A percentile compares a stretch with the other conserved stretches of the same genome.
phyloP scores from a whole-genome alignment of 2,888 invertebrate genomes.

The Lymantria dispar region DNA sequence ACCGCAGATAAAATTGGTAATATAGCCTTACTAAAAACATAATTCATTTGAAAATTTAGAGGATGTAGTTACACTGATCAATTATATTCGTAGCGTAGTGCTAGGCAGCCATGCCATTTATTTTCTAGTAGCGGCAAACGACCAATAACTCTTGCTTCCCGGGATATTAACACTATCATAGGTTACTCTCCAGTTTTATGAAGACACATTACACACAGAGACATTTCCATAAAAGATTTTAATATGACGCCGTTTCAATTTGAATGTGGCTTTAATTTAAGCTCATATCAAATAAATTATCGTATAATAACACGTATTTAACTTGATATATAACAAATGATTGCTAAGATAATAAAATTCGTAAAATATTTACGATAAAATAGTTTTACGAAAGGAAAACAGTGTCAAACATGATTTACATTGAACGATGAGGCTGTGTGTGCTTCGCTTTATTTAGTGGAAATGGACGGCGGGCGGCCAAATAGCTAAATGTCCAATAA shows the following conservation, averaged over 20 bases:
- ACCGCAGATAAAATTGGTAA: no score
- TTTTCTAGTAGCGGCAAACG: constrained; percentile 75
- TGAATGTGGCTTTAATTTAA: constrained; percentile 26
- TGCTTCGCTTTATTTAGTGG: constrained; percentile 39
- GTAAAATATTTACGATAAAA: neutral
- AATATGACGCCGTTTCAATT: constrained; percentile 31
- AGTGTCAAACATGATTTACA: constrained; percentile 32
- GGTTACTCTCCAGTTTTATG: constrained; percentile 78
- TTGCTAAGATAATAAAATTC: neutral
- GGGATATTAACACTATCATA: constrained; percentile 82
- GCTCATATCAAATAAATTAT: neutral
- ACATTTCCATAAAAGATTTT: constrained; percentile 66
- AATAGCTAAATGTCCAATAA: constrained; percentile 70
- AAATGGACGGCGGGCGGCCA: constrained; percentile 42
- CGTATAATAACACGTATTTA: neutral
- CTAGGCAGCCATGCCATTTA: constrained; percentile 65
- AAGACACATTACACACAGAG: constrained; percentile 72
- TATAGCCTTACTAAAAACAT: constrained; percentile 27
- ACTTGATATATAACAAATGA: neutral
- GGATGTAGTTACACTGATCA: constrained; percentile 33
- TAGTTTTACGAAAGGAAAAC: neutral
- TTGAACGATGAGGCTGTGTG: constrained; percentile 28
- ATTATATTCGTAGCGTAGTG: constrained; percentile 33
- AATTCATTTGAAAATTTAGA: constrained; percentile 27
- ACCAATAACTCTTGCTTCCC: constrained; percentile 79